phyloP scores from a whole-genome alignment of 2,797 vertebrate species.

The Pipistrellus pygmaeus region DNA sequence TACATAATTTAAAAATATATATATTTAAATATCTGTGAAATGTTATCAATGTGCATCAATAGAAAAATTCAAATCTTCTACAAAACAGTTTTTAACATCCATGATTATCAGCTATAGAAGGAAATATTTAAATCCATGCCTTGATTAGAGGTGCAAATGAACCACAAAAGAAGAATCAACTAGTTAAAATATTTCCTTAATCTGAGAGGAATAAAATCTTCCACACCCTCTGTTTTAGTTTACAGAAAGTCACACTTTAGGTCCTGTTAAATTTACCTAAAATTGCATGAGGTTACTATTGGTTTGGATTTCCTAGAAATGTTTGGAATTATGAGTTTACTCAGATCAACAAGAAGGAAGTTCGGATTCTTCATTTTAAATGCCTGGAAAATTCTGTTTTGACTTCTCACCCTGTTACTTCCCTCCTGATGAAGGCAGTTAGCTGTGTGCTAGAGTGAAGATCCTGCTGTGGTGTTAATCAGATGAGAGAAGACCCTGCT shows the following conservation, averaged over 20 bases:
- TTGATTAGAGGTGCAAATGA: background rate
- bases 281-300: background rate
- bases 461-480: constrained; percentile 82
- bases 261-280: background rate
- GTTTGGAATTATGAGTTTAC: background rate
- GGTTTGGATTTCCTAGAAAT: constrained; percentile 22
- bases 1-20: too few relatives aligned
- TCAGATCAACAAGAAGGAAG: constrained; percentile 21
- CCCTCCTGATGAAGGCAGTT: constrained; percentile 69
- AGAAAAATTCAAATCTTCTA: background rate
- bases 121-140: background rate
- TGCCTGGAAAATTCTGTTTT: constrained; percentile 54
- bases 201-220: background rate
- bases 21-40: background rate
- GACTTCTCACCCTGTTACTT: constrained; percentile 76
- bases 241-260: background rate
- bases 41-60: background rate
- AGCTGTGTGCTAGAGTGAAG: constrained; percentile 53
- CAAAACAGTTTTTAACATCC: background rate
- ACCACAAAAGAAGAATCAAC: background rate
- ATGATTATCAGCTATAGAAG: background rate
- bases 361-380: constrained; percentile 62
- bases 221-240: background rate
- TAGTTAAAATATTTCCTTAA: background rate
- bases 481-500: constrained; percentile 79